Evolutionary conservation across 2,888 invertebrate genomes (phyloP).

Genomic region (Cataglyphis livida): DNA sequence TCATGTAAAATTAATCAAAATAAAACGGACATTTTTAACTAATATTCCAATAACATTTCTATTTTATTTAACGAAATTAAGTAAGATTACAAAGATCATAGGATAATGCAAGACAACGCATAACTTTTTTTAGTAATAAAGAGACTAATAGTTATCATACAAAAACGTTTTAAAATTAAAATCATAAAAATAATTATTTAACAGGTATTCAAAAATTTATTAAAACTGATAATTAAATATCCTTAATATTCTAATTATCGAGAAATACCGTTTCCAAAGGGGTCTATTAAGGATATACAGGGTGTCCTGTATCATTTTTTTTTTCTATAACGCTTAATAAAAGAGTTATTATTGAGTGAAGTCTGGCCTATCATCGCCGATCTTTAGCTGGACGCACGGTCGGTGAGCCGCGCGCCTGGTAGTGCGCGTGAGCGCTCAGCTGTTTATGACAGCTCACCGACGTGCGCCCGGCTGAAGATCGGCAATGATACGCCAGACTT

Average conservation of each 20-base stretch:
- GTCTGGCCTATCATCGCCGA: too few species aligned
- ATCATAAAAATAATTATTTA: background rate
- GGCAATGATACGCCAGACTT: too few species aligned
- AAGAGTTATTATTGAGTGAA: too few species aligned
- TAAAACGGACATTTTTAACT: background rate
- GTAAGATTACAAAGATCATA: background rate
- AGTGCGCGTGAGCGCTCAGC: too few species aligned
- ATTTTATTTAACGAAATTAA: constrained; percentile 35
- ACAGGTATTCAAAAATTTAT: background rate
- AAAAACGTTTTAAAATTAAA: background rate
- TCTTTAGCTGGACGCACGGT: too few species aligned
- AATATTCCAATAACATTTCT: constrained; percentile 11
- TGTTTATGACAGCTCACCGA: too few species aligned
- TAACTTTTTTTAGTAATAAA: constrained; percentile 12
- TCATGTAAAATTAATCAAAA: constrained; percentile 7
- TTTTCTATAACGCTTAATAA: too few species aligned
- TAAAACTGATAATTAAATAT: background rate
- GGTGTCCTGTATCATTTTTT: too few species aligned
- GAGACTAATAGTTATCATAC: background rate
- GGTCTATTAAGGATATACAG: background rate
- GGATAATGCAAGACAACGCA: background rate
- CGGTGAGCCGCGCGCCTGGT: too few species aligned
- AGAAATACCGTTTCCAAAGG: background rate
- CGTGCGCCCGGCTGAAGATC: too few species aligned
- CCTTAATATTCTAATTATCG: background rate